Evolutionary conservation across 2,888 invertebrate species (phyloP).

Genomic region (Tenthredo distinguenda): DNA sequence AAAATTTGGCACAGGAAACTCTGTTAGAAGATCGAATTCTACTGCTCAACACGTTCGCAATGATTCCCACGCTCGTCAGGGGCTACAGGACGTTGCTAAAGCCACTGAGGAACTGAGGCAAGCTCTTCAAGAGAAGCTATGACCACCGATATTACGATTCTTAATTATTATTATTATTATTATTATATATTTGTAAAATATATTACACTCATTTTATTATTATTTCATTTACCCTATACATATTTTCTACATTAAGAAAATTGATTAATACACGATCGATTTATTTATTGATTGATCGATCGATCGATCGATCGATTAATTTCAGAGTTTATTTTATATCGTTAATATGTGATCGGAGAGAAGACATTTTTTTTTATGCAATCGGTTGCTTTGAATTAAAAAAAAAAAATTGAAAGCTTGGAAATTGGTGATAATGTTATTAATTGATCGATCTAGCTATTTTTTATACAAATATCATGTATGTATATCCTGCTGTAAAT

Average conservation of each 20-base stretch:
- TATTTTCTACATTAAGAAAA: constrained; percentile 5
- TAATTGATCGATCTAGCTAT: neutral
- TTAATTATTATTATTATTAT: constrained; percentile 24
- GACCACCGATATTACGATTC: constrained; percentile 71
- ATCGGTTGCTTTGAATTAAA: too few relatives aligned
- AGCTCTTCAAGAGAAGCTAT: constrained; percentile 88
- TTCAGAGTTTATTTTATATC: neutral
- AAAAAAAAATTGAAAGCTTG: too few relatives aligned
- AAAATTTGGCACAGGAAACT: constrained; percentile 85
- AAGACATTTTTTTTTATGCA: neutral
- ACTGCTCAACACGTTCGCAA: constrained; percentile 81
- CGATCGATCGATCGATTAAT: neutral
- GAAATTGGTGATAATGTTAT: neutral
- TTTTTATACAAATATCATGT: constrained; percentile 43
- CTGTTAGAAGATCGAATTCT: constrained; percentile 78
- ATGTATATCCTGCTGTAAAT: constrained; percentile 56
- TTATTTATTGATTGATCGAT: neutral
- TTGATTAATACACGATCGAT: neutral
- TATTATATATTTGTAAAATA: constrained; percentile 52
- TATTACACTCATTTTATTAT: constrained; percentile 53
- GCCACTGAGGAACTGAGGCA: constrained; percentile 89
- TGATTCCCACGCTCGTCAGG: constrained; percentile 74
- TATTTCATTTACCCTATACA: constrained; percentile 54
- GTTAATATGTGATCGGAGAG: neutral
- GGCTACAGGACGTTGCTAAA: constrained; percentile 81